Evolutionary conservation across 2,888 invertebrate species (phyloP), one percentile per base, ranked within the genome.

Genomic region (Ctenicera cuprea): DNA sequence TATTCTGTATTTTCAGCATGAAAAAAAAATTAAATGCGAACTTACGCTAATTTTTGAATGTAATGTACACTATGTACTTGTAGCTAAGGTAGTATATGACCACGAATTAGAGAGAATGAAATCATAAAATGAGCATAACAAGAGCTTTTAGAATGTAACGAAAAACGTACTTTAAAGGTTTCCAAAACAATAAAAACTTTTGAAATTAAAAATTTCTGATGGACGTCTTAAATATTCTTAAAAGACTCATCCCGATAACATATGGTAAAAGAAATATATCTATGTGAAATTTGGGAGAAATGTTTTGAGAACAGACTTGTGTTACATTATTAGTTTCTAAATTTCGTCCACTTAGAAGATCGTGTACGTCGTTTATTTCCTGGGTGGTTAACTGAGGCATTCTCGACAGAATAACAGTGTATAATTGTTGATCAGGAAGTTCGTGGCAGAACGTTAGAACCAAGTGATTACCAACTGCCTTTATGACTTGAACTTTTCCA

Each of bases 391-490:
- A 74, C 61, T 90, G 88, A 77, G 92, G 90, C 16, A 78, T 77
- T 54, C 94, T 89, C 0, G 93, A 90, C 8, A 95, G 83, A 0
- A 95, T 89, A 22, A 94, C 90, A 38, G 94, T 92, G 88, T 89
- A 95, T 78, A 91, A 89, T 85, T 92, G 91, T 75, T 89, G 90
- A 81, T 89, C 88, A 0, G 92, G 90, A 71, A 91, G 87, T 38
- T 90, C 88, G 84, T 94, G 92, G 84, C 95, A 95, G 87, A 95
- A 94, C 76, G 94, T 94, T 76, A 95, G 86, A 0, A 95, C 94
- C 85, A 94, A 86, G 83, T 95, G 94, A 82, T 92, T 92, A 71
- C 92, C 91, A 0, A 94, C 93, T 0, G 94, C 95, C 84, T 94
- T 94, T 82, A 93, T 87, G n/a, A 94, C 93, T 87, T 94, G 94